Percentiles rank a stretch among this genome's conserved stretches.
These are phyloP conservation scores for Anticlea derivata DNA, from an alignment of 2,888 invertebrate genomes.

Conservation along the genomic window DNA sequence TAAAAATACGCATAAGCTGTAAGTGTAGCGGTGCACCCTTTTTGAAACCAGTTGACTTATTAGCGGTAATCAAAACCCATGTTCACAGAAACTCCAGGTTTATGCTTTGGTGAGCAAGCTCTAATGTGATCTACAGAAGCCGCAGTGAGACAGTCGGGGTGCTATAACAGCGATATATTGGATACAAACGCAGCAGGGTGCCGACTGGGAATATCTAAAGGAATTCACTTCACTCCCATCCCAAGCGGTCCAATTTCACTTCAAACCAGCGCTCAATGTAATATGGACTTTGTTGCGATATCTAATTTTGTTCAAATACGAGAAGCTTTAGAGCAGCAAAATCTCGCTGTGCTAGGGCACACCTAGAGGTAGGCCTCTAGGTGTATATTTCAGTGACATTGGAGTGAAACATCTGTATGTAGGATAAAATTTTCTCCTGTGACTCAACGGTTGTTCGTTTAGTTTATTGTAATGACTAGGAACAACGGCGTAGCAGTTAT, in stretches of 20 bases:
- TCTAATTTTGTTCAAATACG: not conserved
- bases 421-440: not conserved
- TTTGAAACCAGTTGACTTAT: too few species aligned
- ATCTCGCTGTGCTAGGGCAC: too few species aligned
- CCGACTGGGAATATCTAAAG: conserved; percentile 24
- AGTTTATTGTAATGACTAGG: conserved; percentile 16
- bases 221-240: conserved; percentile 2
- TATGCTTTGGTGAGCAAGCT: not conserved
- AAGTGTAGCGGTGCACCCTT: too few species aligned
- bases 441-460: conserved; percentile 6
- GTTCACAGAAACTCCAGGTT: conserved; percentile 2
- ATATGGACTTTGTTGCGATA: not conserved
- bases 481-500: conserved; percentile 9
- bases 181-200: conserved; percentile 67
- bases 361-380: too few species aligned
- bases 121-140: conserved; percentile 69
- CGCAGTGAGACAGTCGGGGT: conserved; percentile 59
- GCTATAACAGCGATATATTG: conserved; percentile 67
- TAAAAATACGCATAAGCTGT: too few species aligned
- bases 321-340: too few species aligned
- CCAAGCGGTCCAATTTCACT: not conserved
- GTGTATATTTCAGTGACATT: too few species aligned
- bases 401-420: not conserved
- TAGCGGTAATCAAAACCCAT: not conserved
- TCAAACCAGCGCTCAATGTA: not conserved